Evolutionary conservation across 2,888 invertebrate genomes (phyloP).

Genomic region (Lydus trimaculatus): DNA sequence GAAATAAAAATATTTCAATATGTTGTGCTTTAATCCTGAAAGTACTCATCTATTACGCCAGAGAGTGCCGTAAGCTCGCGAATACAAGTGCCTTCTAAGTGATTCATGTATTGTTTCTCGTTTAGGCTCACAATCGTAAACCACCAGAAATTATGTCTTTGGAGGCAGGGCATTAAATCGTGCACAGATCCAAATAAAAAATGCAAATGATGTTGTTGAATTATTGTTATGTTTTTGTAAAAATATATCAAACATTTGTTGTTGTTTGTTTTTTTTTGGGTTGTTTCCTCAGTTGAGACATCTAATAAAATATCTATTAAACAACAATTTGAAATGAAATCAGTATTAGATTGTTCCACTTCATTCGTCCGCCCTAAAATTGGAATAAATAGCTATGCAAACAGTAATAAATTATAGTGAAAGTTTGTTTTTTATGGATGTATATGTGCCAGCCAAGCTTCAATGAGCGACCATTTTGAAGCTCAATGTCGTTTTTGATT

Average conservation of each 20-base stretch:
- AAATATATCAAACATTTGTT: not conserved
- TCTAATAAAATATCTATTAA: conserved; percentile 1
- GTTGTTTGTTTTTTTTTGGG: not conserved
- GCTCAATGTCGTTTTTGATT: conserved; percentile 59
- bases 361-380: conserved; percentile 3
- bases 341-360: conserved; percentile 2
- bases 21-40: conserved; percentile 61
- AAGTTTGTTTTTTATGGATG: conserved; percentile 45
- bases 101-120: conserved; percentile 62
- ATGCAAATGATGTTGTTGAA: conserved; percentile 49
- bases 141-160: conserved; percentile 59
- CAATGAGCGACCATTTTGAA: conserved; percentile 49
- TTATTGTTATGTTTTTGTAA: conserved; percentile 35
- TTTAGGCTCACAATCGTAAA: conserved; percentile 58
- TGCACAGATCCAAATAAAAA: conserved; percentile 50
- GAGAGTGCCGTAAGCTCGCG: conserved; percentile 38
- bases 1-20: conserved; percentile 61
- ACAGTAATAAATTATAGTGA: conserved; percentile 51
- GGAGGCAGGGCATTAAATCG: conserved; percentile 46
- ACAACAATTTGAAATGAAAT: conserved; percentile 7
- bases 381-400: conserved; percentile 52
- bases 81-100: conserved; percentile 50
- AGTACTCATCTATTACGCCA: conserved; percentile 60
- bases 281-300: not conserved
- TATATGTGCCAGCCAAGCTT: conserved; percentile 1